These are phyloP conservation scores for Caenorhabditis remanei DNA, from an alignment of 1,140 invertebrate species.

Conservation along the genomic window DNA sequence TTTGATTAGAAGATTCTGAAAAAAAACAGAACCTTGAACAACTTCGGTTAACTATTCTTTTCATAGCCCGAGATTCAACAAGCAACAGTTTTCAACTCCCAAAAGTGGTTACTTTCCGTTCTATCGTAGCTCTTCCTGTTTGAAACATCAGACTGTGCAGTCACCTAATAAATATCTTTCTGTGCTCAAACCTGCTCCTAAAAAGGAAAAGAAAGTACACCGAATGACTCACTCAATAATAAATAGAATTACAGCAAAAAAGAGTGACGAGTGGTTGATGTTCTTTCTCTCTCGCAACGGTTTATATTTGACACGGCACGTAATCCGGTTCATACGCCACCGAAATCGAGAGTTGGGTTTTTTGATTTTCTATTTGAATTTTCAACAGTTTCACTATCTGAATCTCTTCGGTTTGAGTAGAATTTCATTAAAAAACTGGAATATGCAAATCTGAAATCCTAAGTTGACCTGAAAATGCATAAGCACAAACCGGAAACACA, in stretches of 20 bases:
- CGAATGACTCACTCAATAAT: conserved; percentile 4
- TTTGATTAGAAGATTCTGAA: too few species aligned
- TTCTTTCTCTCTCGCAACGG: conserved; percentile 51
- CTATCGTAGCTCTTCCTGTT: too few species aligned
- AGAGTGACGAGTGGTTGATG: background rate
- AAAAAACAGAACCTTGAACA: too few species aligned
- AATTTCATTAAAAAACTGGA: background rate
- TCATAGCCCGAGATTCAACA: too few species aligned
- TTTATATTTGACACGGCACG: conserved; percentile 50
- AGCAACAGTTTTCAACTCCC: too few species aligned
- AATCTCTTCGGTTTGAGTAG: background rate
- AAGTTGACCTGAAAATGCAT: background rate
- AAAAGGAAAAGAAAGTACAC: background rate
- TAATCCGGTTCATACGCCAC: conserved; percentile 42
- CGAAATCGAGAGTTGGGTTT: conserved; percentile 17
- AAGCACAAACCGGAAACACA: conserved; percentile 3
- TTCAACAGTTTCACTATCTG: conserved; percentile 6
- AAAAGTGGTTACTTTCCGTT: too few species aligned
- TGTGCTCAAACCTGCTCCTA: conserved; percentile 15
- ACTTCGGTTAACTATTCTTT: too few species aligned
- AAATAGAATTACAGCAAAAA: background rate
- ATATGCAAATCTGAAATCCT: conserved; percentile 13
- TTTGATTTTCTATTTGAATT: background rate
- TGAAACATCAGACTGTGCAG: too few species aligned
- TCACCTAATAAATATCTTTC: background rate